These are phyloP conservation scores for Drosophila saltans DNA, from an alignment of 1,140 invertebrate species.

Conservation along the genomic window DNA sequence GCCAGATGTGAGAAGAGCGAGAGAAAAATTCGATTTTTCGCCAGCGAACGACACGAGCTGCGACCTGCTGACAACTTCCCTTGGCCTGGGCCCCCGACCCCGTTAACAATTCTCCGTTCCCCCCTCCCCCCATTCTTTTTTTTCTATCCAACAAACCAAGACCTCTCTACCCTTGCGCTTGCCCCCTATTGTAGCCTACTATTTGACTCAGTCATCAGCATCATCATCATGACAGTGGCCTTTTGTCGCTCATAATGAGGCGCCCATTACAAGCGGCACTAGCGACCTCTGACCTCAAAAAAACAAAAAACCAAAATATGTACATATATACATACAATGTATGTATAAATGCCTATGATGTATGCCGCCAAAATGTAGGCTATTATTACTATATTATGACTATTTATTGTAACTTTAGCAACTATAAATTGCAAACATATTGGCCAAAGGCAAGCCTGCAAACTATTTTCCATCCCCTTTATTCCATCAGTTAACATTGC, in stretches of 20 bases:
- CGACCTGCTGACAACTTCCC: constrained; percentile 58
- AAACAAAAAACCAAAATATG: neutral
- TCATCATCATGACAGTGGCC: constrained; percentile 59
- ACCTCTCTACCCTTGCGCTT: neutral
- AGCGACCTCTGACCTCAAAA: constrained; percentile 69
- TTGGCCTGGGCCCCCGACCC: constrained; percentile 43
- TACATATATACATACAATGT: too few relatives aligned
- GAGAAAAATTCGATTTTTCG: constrained; percentile 68
- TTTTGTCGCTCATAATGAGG: constrained; percentile 72
- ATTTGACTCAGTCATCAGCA: constrained; percentile 28
- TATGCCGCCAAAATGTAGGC: constrained; percentile 11
- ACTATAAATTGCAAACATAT: constrained; percentile 10
- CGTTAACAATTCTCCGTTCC: neutral
- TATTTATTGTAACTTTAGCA: neutral
- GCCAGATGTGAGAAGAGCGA: constrained; percentile 43
- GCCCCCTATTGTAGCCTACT: neutral
- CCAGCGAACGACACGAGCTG: constrained; percentile 31
- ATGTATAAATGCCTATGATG: neutral
- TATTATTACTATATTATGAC: constrained; percentile 12
- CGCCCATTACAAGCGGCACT: constrained; percentile 73
- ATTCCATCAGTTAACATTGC: neutral
- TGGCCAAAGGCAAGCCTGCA: neutral
- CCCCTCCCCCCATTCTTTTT: too few relatives aligned
- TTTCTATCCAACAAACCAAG: neutral
- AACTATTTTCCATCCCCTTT: neutral